Evolutionary conservation across 2,888 invertebrate genomes (phyloP), one percentile per base, ranked within the genome.

Genomic region (Eupithecia exiguata): DNA sequence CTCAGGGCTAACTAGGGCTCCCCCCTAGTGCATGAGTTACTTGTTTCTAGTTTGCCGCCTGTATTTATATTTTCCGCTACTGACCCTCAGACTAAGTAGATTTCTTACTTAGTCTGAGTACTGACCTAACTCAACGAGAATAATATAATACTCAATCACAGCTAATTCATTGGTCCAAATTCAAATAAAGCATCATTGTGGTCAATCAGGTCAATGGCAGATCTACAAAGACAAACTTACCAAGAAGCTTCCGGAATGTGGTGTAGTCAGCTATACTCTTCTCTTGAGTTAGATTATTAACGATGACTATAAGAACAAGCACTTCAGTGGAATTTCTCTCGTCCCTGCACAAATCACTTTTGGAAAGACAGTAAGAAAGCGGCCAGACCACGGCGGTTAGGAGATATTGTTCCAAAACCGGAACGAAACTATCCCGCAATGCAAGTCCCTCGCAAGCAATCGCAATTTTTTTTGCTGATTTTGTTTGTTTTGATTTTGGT

Each of bases 171-270:
- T 25, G 25, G 21, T 25, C 12, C 5, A 25, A 58, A 21, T 21
- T 53, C 53, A 53, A 53, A 58, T 46, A n/a, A 46, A 2, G 16
- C 10, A 58, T 58, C 14, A 14, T 5, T 58, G 49, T 21, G 10
- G 49, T 53, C 49, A 21, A 10, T 21, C 10, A 14, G 10, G 49
- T 53, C 49, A 21, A 10, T 21, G 21, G 25, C 58, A 5, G 25
- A 58, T 58, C 49, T 58, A 58, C 12, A 58, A 58, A 58, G 25
- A 58, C 12, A 58, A 58, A 58, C 58, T 58, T 58, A 58, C 58
- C 58, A 58, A n/a, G n/a, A 49, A 58, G 21, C 3, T 58, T 25
- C 58, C 25, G 25, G 53, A 58, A 25, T 25, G 53, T 9, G 21
- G 58, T 58, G 58, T 25, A 58, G 58, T 58, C 25, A 58, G 58